phyloP scores from a whole-genome alignment of 2,113 vertebrate species.

The Heptranchias perlo region DNA sequence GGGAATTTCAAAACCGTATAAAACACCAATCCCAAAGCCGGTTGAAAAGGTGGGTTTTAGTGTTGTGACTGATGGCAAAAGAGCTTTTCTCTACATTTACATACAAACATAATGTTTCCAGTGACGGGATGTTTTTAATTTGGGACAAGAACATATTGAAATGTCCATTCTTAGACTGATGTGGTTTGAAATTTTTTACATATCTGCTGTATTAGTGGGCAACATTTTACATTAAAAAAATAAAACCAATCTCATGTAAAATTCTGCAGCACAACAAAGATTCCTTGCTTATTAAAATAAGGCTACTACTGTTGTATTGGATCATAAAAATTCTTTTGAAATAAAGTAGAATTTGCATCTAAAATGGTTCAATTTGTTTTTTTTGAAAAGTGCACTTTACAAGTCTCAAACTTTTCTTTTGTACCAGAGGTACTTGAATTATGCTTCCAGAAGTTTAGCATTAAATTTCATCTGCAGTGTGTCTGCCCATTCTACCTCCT shows the following conservation, averaged over 20 bases:
- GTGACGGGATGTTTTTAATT: background rate
- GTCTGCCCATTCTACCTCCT: too few relatives aligned
- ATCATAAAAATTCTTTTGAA: background rate
- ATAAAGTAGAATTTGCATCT: background rate
- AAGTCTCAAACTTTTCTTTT: background rate
- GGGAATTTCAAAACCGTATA: background rate
- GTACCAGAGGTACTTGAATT: background rate
- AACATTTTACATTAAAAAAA: background rate
- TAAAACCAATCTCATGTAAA: background rate
- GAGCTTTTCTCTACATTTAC: background rate
- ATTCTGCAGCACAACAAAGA: background rate
- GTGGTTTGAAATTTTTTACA: background rate
- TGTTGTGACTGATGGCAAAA: background rate
- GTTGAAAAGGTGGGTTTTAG: background rate
- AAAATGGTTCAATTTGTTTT: background rate
- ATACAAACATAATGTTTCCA: background rate
- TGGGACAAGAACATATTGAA: background rate
- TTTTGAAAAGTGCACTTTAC: background rate
- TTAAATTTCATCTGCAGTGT: too few relatives aligned
- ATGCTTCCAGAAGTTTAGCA: background rate
- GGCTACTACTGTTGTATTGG: background rate
- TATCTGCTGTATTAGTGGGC: background rate
- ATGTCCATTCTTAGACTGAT: background rate
- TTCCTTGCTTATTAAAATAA: background rate
- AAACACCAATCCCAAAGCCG: background rate